Evolutionary conservation across 2,797 vertebrate species (phyloP), one percentile per base, ranked within the genome.

Genomic region (Sebastes cheni): DNA sequence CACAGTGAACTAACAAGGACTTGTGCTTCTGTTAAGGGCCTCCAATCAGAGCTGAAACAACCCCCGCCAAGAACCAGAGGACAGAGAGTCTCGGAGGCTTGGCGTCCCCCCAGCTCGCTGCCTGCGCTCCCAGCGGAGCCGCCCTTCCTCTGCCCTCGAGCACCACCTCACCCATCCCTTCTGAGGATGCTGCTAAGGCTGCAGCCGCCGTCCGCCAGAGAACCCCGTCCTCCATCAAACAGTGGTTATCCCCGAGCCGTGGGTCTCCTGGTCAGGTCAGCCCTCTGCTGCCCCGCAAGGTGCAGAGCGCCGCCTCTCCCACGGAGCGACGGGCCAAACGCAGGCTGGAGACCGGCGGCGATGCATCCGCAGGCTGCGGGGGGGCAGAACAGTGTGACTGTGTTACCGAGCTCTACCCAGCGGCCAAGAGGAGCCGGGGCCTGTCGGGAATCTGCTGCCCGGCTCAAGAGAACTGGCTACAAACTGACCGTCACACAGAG

Each of bases 111-210:
- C 96, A 79, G 65, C 93, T 93, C 0, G 98, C 97, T 10, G 90
- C 95, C 67, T 98, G 97, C 46, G 96, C 97, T 73, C 97, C 97
- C 13, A 90, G 87, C 30, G 90, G 93, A 0, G 97, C 97, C 2
- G 96, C 97, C 79, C 94, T 99, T 52, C 97, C 98, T 1, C 92
- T 96, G n/a, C 84, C 97, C 23, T 98, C 98, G 62, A 96, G 81
- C 90, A 99, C 97, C 39, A 75, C 81, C 83, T 95, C 0, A 1
- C 94, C 89, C 42, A 69, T 71, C 90, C 86, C 81, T 75, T 86
- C 75, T 76, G 78, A n/a, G 79, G 75, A 0, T 0, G 70, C 71
- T 22, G 70, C 71, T n/a, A 87, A 78, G 67, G 56, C 80, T 11
- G 68, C 36, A 5, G 36, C 84, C 55, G 80, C 83, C 55, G 85